These are phyloP conservation scores for Neogobius melanostomus DNA, from an alignment of 2,113 vertebrate species.

Conservation along the genomic window DNA sequence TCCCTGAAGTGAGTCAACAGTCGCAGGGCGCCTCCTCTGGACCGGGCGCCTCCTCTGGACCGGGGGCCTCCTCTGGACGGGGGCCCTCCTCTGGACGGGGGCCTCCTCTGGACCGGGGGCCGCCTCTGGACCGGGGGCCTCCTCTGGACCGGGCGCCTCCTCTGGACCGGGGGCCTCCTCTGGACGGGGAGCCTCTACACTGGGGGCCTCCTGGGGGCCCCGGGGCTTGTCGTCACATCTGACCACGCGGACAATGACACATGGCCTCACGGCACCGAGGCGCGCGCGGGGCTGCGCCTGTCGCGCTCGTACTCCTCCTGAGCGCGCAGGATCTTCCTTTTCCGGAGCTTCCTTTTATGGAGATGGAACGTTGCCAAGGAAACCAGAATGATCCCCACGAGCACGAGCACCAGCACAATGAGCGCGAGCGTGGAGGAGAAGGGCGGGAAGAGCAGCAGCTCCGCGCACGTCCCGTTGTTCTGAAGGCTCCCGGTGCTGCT, in stretches of 20 bases:
- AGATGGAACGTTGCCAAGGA: slow-evolving; percentile 94
- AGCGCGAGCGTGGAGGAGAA: slow-evolving; percentile 94
- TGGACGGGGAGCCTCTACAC: slow-evolving; percentile 7
- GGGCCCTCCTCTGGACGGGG: too few species aligned
- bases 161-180: not conserved
- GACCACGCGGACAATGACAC: slow-evolving; percentile 73
- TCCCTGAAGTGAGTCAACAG: slow-evolving; percentile 73
- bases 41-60: not conserved
- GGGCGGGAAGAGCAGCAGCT: slow-evolving; percentile 89
- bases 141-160: not conserved
- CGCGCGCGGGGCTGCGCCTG: slow-evolving; percentile 79
- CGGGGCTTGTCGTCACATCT: slow-evolving; percentile 47
- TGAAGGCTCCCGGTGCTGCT: slow-evolving; percentile 81
- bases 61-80: slow-evolving; percentile 4
- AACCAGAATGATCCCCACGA: slow-evolving; percentile 90
- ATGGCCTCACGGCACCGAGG: slow-evolving; percentile 53
- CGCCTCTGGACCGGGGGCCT: too few species aligned
- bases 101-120: too few species aligned
- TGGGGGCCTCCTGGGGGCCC: slow-evolving; percentile 9
- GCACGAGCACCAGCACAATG: slow-evolving; percentile 88
- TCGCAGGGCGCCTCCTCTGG: slow-evolving; percentile 59
- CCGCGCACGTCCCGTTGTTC: slow-evolving; percentile 83
- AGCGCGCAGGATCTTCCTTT: slow-evolving; percentile 92
- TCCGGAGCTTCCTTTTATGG: slow-evolving; percentile 96
- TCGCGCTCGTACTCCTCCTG: slow-evolving; percentile 97